phyloP scores from a whole-genome alignment of 30 jellyfish, hydroid and myxozoan species.

The Nemopilema nomurai region DNA sequence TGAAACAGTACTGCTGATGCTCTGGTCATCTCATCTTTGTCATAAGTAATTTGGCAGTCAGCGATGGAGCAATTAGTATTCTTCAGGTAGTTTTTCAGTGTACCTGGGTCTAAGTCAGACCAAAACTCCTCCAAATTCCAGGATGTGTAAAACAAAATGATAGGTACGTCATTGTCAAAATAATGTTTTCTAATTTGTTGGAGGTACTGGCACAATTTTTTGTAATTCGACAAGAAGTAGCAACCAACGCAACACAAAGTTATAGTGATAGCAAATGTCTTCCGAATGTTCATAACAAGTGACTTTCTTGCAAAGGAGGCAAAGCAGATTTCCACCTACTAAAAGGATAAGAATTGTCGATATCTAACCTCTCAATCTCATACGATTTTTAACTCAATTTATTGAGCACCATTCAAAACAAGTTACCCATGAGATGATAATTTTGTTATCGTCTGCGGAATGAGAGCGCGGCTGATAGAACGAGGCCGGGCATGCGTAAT shows the following conservation, averaged over 20 bases:
- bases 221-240: not conserved
- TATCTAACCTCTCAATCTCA: no score
- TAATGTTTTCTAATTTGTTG: no score
- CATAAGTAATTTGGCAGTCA: conserved; percentile 76
- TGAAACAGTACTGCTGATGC: conserved; percentile 94
- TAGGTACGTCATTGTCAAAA: not conserved
- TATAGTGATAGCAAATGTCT: not conserved
- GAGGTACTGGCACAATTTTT: not conserved
- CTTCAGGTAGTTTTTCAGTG: conserved; percentile 18
- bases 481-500: conserved; percentile 34
- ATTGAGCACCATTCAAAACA: no score
- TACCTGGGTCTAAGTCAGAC: conserved; percentile 27
- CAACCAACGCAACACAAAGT: not conserved
- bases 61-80: conserved; percentile 49
- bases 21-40: conserved; percentile 35
- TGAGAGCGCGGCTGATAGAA: not conserved
- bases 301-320: not conserved
- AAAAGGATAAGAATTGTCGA: no score
- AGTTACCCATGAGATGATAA: no score
- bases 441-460: not conserved
- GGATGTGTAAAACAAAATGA: conserved; percentile 35
- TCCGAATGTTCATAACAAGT: not conserved
- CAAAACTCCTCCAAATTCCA: conserved; percentile 50
- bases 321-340: no score
- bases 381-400: no score